Percentiles rank a stretch among this genome's conserved stretches.
These are phyloP conservation scores for Drosophila pullipes DNA, from an alignment of 2,888 invertebrate genomes.

Conservation along the genomic window DNA sequence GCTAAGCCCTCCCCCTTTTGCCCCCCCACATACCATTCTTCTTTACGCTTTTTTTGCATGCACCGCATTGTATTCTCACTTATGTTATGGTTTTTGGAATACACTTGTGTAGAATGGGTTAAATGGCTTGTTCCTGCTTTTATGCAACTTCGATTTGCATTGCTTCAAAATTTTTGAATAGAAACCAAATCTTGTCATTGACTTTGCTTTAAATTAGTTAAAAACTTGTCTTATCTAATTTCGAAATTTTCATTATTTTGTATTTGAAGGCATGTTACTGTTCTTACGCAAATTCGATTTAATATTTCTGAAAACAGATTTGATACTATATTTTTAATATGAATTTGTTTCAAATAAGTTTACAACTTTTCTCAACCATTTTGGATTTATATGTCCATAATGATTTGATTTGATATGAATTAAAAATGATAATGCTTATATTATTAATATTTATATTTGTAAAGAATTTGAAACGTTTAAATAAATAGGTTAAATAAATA, in stretches of 20 bases:
- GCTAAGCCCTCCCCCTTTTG: neutral
- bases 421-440: neutral
- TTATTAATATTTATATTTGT: neutral
- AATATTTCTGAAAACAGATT: neutral
- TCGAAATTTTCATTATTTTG: neutral
- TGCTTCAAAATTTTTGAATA: neutral
- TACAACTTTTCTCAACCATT: neutral
- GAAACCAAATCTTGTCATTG: neutral
- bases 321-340: too few relatives aligned
- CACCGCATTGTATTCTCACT: constrained; percentile 33
- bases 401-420: neutral
- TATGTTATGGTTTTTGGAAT: constrained; percentile 16
- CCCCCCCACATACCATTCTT: constrained; percentile 20
- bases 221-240: neutral
- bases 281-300: neutral
- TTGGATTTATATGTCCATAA: neutral
- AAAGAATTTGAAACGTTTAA: neutral
- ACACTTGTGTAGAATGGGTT: neutral
- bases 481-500: neutral
- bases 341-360: neutral
- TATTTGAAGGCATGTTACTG: neutral
- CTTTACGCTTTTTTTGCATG: constrained; percentile 8
- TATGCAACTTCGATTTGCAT: neutral
- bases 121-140: constrained; percentile 1
- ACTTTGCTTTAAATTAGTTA: neutral